phyloP scores from a whole-genome alignment of 2,113 vertebrate genomes.

The Gavialis gangeticus region DNA sequence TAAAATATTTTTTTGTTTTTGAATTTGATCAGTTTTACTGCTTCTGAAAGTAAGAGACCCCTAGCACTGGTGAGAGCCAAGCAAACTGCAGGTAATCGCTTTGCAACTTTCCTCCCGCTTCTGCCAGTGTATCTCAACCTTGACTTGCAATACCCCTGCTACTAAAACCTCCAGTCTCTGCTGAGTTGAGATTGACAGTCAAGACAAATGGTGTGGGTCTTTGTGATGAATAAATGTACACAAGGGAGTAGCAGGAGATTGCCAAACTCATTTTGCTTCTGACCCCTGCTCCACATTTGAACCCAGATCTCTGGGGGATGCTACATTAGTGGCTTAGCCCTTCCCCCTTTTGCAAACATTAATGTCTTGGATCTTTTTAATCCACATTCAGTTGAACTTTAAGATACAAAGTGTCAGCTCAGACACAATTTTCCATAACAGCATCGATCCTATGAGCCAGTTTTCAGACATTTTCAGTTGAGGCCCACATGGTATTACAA shows the following conservation, averaged over 20 bases:
- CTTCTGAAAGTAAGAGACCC: constrained; percentile 16
- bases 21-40: constrained; percentile 15
- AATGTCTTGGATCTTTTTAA: background rate
- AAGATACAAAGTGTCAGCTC: background rate
- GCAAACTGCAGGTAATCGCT: background rate
- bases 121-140: background rate
- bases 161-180: background rate
- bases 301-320: background rate
- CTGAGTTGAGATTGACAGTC: background rate
- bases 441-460: fast-evolving
- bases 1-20: constrained; percentile 36
- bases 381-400: background rate
- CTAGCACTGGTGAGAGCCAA: background rate
- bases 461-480: background rate
- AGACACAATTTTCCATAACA: background rate
- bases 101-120: constrained; percentile 26
- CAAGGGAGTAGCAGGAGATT: background rate
- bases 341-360: background rate
- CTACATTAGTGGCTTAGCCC: background rate
- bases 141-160: background rate
- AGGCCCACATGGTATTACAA: background rate
- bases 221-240: background rate
- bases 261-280: background rate
- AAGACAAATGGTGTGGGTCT: background rate
- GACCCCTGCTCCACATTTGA: fast-evolving